Percentiles rank a stretch among this genome's conserved stretches.
Conservation (phyloP, 2,888 invertebrate genomes). For the Scaptomyza caliginosa region DNA sequence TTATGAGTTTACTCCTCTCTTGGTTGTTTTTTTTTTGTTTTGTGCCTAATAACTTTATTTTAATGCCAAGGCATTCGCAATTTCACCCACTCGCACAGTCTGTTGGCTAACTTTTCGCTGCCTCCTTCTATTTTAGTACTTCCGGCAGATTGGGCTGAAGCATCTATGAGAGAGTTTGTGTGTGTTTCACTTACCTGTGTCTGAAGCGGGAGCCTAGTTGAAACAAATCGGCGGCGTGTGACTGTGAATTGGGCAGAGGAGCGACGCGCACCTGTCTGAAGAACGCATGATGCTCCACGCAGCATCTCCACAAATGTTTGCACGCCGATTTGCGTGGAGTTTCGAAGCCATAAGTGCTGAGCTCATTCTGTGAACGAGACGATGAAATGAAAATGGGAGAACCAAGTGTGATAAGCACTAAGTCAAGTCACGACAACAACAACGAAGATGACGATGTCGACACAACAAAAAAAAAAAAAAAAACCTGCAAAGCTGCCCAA, state of each 20-base stretch:
- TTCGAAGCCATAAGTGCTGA: conserved; percentile 98
- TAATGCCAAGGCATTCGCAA: conserved; percentile 5
- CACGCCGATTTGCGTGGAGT: conserved; percentile 95
- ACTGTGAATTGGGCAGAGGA: conserved; percentile 85
- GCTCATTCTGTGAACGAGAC: conserved; percentile 89
- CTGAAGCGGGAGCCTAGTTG: conserved; percentile 91
- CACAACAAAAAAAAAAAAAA: conserved; percentile 21
- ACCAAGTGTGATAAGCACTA: conserved; percentile 65
- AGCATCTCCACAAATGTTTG: conserved; percentile 98
- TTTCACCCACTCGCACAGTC: conserved; percentile 54
- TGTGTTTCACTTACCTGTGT: conserved; percentile 87
- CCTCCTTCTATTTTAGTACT: conserved; percentile 29
- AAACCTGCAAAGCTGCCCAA: conserved; percentile 55
- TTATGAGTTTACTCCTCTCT: neutral
- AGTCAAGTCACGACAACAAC: conserved; percentile 43
- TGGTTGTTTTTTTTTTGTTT: neutral
- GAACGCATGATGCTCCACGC: conserved; percentile 97
- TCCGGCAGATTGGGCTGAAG: conserved; percentile 54
- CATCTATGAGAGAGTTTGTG: neutral
- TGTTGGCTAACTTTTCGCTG: neutral
- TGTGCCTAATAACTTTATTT: conserved; percentile 61
- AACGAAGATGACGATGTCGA: conserved; percentile 18
- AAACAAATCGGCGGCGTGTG: conserved; percentile 89
- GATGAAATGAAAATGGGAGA: neutral
- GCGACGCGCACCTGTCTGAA: conserved; percentile 93